A percentile compares a stretch with the other conserved stretches of the same genome.
phyloP scores from a whole-genome alignment of 2,888 invertebrate genomes.

The Nymphalis polychloros region DNA sequence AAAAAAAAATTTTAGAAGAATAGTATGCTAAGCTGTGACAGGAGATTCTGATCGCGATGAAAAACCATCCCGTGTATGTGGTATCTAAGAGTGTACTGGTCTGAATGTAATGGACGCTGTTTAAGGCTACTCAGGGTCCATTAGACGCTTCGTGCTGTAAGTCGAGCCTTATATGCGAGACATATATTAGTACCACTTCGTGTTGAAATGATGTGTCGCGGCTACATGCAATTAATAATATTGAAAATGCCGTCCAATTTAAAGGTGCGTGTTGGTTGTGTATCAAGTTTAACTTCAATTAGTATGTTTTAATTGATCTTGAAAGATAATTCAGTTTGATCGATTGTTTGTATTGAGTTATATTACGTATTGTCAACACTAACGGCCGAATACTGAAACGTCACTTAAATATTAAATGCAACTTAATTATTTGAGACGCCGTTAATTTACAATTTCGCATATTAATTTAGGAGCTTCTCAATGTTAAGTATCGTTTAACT shows the following conservation, averaged over 20 bases:
- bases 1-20: not conserved
- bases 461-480: no score
- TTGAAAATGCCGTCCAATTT: not conserved
- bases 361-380: not conserved
- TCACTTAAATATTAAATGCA: no score
- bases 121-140: slow-evolving; percentile 28
- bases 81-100: slow-evolving; percentile 11
- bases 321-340: not conserved
- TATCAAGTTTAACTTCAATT: no score
- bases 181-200: slow-evolving; percentile 24
- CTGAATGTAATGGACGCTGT: slow-evolving; percentile 25
- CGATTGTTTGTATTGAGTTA: not conserved
- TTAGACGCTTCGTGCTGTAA: slow-evolving; percentile 23
- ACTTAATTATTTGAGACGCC: no score
- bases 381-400: no score
- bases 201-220: slow-evolving; percentile 20
- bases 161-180: slow-evolving; percentile 24
- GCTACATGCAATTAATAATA: slow-evolving; percentile 18
- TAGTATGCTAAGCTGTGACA: not conserved
- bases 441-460: no score
- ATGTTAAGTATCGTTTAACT: no score
- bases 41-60: not conserved
- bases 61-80: slow-evolving; percentile 17
- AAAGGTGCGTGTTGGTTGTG: no score
- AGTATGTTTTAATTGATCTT: no score